A percentile compares a stretch with the other conserved stretches of the same genome.
Evolutionary conservation across 1,140 invertebrate species (phyloP).

Genomic region (Paraescarpia echinospica): DNA sequence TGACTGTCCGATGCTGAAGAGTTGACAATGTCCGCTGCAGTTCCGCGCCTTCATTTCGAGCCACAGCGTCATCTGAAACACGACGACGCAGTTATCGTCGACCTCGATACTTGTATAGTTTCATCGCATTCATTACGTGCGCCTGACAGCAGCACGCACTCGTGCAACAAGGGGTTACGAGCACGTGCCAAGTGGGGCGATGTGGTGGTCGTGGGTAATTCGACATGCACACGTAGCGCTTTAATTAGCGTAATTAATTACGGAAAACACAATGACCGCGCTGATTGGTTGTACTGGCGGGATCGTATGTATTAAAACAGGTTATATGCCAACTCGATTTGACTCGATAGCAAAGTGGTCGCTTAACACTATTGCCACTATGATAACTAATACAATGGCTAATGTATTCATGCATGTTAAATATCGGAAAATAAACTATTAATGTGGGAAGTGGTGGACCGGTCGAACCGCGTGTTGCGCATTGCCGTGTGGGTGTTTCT

Average conservation of each 20-base stretch:
- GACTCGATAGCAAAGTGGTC: no score
- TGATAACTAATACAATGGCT: no score
- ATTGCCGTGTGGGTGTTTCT: no score
- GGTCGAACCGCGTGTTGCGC: no score
- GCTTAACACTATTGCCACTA: no score
- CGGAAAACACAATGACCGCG: background rate
- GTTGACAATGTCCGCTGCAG: background rate
- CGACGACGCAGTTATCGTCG: background rate
- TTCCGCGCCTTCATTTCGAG: background rate
- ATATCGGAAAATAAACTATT: no score
- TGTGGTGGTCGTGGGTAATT: background rate
- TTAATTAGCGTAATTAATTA: background rate
- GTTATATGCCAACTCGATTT: no score
- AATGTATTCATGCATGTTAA: no score
- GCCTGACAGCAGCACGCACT: background rate
- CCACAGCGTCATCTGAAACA: slow-evolving; percentile 16
- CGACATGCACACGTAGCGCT: background rate
- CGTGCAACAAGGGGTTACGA: background rate
- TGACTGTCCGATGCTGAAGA: slow-evolving; percentile 2
- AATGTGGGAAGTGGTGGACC: no score
- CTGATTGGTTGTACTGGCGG: background rate
- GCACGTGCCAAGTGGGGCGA: background rate
- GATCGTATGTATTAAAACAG: background rate
- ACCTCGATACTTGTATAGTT: background rate
- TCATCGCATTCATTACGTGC: background rate